These are phyloP conservation scores for Lasioglossum lativentre DNA, from an alignment of 2,888 invertebrate genomes.

Conservation along the genomic window DNA sequence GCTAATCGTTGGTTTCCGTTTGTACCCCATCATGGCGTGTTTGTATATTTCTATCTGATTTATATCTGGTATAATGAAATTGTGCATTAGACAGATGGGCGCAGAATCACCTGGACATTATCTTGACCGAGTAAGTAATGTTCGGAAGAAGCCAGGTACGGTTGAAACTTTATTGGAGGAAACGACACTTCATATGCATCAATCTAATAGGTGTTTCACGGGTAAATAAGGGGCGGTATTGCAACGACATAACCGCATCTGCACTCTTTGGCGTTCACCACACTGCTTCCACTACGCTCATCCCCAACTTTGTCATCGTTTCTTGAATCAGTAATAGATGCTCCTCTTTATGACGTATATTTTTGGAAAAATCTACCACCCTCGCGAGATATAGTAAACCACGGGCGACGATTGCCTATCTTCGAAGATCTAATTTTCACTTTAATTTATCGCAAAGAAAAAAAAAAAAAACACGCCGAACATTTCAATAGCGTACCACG, in stretches of 20 bases:
- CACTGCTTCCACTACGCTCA: neutral
- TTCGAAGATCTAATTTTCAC: neutral
- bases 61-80: neutral
- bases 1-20: neutral
- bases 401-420: neutral
- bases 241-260: conserved; percentile 5
- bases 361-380: neutral
- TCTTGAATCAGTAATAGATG: neutral
- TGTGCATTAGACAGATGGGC: neutral
- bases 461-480: neutral
- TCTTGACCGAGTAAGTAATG: neutral
- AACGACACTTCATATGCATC: neutral
- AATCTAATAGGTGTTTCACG: neutral
- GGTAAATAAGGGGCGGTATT: neutral
- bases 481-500: neutral
- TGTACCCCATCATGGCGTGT: neutral
- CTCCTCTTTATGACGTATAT: neutral
- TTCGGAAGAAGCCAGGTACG: neutral
- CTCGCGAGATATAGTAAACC: neutral
- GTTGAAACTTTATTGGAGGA: neutral
- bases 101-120: neutral
- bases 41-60: neutral
- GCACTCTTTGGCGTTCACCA: neutral
- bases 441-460: neutral
- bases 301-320: neutral